phyloP scores from a whole-genome alignment of 2,888 invertebrate species.

The Drosophila leonis region DNA sequence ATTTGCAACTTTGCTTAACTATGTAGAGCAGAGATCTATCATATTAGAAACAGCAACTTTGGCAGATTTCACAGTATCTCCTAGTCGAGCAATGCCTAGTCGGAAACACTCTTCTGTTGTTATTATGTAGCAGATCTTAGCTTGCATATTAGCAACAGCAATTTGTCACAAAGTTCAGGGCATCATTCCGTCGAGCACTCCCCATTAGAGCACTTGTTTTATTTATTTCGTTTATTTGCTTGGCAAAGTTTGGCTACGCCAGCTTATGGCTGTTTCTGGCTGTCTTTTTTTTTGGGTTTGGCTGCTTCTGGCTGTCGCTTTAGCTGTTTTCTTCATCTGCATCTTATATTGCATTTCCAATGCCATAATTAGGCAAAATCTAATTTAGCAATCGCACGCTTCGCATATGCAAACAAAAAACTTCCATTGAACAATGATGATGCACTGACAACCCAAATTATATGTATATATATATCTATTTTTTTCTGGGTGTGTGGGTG shows the following conservation, averaged over 20 bases:
- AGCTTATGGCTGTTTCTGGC: slow-evolving; percentile 35
- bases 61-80: background rate
- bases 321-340: slow-evolving; percentile 15
- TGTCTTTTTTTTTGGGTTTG: slow-evolving; percentile 13
- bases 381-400: slow-evolving; percentile 70
- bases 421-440: slow-evolving; percentile 50
- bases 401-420: slow-evolving; percentile 46
- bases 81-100: background rate
- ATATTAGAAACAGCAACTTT: background rate
- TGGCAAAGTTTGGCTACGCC: slow-evolving; percentile 41
- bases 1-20: too few species aligned
- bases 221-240: slow-evolving; percentile 42
- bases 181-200: background rate
- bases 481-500: slow-evolving; percentile 2
- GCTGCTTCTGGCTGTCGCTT: slow-evolving; percentile 26
- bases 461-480: background rate
- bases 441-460: slow-evolving; percentile 21
- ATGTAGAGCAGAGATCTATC: too few species aligned
- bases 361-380: slow-evolving; percentile 77
- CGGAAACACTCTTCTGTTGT: background rate
- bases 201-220: background rate
- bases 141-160: background rate
- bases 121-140: background rate
- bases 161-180: background rate
- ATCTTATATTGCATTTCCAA: slow-evolving; percentile 58